Percentiles rank a stretch among this genome's conserved stretches.
Conservation (phyloP, 1,140 invertebrate species). For the Drosophila saltans region DNA sequence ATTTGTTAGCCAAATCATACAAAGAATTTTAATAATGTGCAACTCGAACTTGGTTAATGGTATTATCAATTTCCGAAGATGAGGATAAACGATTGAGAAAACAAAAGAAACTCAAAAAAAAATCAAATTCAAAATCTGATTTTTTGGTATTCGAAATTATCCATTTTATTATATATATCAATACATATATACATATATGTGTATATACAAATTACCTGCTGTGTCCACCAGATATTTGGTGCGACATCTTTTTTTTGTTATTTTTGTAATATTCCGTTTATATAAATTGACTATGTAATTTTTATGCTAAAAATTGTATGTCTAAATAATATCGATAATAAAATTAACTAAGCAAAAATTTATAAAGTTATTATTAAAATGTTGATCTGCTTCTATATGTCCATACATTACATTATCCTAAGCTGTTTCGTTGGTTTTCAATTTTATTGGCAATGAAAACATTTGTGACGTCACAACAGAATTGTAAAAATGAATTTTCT, state of each 20-base stretch:
- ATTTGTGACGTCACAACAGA: too few relatives aligned
- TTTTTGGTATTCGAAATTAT: constrained; percentile 20
- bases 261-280: constrained; percentile 71
- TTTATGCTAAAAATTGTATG: constrained; percentile 58
- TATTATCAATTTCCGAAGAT: constrained; percentile 63
- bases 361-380: not conserved
- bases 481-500: too few relatives aligned
- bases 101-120: not conserved
- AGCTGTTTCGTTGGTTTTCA: too few relatives aligned
- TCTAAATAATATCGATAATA: constrained; percentile 45
- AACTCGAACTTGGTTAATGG: constrained; percentile 68
- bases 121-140: not conserved
- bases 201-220: constrained; percentile 48
- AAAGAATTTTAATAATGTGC: constrained; percentile 69
- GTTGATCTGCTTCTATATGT: too few relatives aligned
- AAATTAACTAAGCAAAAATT: constrained; percentile 15
- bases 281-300: constrained; percentile 66
- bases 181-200: constrained; percentile 29
- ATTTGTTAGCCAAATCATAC: constrained; percentile 72
- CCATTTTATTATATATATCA: constrained; percentile 9
- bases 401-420: too few relatives aligned
- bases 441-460: too few relatives aligned
- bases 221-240: constrained; percentile 35
- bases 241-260: constrained; percentile 44
- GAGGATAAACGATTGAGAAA: not conserved